Evolutionary conservation across 2,888 invertebrate species (phyloP).

Genomic region (Oeneis ivallda): DNA sequence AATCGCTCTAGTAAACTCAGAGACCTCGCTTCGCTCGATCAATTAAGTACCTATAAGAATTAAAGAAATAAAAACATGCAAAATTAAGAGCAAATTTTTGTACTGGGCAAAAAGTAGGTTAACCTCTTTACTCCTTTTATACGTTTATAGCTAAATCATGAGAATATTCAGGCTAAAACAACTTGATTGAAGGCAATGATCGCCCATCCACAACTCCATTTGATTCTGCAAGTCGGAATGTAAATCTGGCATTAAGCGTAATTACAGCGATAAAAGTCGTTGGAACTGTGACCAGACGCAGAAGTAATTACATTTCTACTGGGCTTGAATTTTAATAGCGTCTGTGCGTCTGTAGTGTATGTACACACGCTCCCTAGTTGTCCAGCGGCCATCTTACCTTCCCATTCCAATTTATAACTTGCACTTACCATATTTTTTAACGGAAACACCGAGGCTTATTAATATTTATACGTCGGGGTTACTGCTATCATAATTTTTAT

Average conservation of each 20-base stretch:
- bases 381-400: slow-evolving; percentile 29
- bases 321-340: slow-evolving; percentile 77
- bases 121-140: not conserved
- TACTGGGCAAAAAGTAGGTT: no score
- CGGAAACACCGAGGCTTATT: slow-evolving; percentile 24
- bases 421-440: slow-evolving; percentile 25
- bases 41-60: no score
- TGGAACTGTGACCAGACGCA: slow-evolving; percentile 69
- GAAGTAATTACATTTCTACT: slow-evolving; percentile 77
- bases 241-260: slow-evolving; percentile 72
- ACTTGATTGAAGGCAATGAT: slow-evolving; percentile 32
- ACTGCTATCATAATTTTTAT: slow-evolving; percentile 1
- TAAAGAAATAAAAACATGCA: no score
- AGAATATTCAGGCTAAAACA: slow-evolving; percentile 10
- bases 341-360: slow-evolving; percentile 19
- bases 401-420: slow-evolving; percentile 31
- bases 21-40: no score
- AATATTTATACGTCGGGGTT: slow-evolving; percentile 12
- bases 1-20: no score
- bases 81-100: no score
- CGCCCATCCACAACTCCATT: slow-evolving; percentile 27
- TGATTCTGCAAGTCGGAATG: slow-evolving; percentile 50
- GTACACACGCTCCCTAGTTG: slow-evolving; percentile 20
- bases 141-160: not conserved
- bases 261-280: slow-evolving; percentile 72